A percentile compares a stretch with the other conserved stretches of the same genome.
phyloP scores from a whole-genome alignment of 2,888 invertebrate species.

The Drosophila gaucha region DNA sequence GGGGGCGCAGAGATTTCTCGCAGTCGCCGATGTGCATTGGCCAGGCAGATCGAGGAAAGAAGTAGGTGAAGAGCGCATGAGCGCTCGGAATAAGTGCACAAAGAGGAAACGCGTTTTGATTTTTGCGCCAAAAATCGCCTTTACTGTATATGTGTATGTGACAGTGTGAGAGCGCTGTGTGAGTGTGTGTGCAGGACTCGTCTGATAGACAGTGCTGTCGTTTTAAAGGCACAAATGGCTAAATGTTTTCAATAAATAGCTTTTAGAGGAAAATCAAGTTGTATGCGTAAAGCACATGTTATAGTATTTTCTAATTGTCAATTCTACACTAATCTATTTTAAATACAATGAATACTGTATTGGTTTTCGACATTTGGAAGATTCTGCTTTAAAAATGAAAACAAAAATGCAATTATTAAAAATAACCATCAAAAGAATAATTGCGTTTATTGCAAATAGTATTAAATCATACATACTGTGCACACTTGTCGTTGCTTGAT shows the following conservation, averaged over 20 bases:
- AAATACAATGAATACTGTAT: too few relatives aligned
- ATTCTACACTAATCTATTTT: too few relatives aligned
- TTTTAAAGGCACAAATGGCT: background rate
- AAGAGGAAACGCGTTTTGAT: slow-evolving; percentile 62
- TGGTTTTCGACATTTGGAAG: too few relatives aligned
- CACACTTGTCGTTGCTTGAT: too few relatives aligned
- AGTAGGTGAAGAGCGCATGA: slow-evolving; percentile 75
- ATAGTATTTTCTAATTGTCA: background rate
- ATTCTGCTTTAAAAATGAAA: too few relatives aligned
- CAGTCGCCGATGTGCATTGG: slow-evolving; percentile 50
- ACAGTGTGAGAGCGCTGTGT: slow-evolving; percentile 21
- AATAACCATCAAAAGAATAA: too few relatives aligned
- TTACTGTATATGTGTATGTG: slow-evolving; percentile 32
- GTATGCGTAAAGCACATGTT: background rate
- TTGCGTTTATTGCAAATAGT: too few relatives aligned
- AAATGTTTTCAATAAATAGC: background rate
- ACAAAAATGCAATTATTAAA: too few relatives aligned
- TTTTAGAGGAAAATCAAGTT: background rate
- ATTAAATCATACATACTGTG: too few relatives aligned
- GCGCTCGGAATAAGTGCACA: slow-evolving; percentile 54
- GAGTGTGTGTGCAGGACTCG: slow-evolving; percentile 21
- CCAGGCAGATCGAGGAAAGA: slow-evolving; percentile 47
- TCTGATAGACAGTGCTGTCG: slow-evolving; percentile 1
- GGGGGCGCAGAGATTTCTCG: slow-evolving; percentile 70
- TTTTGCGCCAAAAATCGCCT: slow-evolving; percentile 75